Base-by-base conservation (phyloP, 2,113 vertebrate genomes). In the Tenrec ecaudatus region DNA sequence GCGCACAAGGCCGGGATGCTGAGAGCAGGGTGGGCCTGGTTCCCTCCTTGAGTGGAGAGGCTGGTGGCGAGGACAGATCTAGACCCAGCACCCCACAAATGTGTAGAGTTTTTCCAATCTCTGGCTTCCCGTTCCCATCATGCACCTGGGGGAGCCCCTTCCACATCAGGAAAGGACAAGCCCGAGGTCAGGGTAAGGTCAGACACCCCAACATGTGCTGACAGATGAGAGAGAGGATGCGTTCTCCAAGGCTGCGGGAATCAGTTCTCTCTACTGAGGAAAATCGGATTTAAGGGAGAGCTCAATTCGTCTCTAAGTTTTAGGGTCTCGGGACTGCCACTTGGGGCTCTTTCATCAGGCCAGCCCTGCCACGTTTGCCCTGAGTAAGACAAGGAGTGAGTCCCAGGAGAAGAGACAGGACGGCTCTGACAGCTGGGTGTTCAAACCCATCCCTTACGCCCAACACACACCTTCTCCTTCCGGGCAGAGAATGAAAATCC, bases 21-120 rank as follows among this genome's bases (percentile, higher is more conserved):
- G 36, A 40, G 83, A 31, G n/a, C 78, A 53, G 23, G 0, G 10
- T 2, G 0, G 0, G 0, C 14, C 33, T 36, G 43, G 85, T 2
- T 20, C 29, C 57, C 57, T 0, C 40, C 64, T 36, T 22, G 2
- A 1, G 23, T 40, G n/a, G 60, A 78, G 17, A 27, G 23, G 78
- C 23, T 0, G 17, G 89, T 16, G 71, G 25, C 43, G 43, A 83
- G 40, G 23, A 36, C 25, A 22, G 10, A 14, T 31, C 23, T 33
- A 58, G 40, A 43, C 16, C 2, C 16, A 14, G 27, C 47, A 17
- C 58, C 81, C 47, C 53, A 10, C 15, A 43, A 23, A 76, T 11
- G 10, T 33, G 43, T 38, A 7, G 6, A n/a, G 20, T 80, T 15
- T 20, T 3, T 22, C 9, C 12, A 31, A 80, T 81, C 19, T 86